These are phyloP conservation scores for Dissostichus mawsoni DNA, from an alignment of 2,113 vertebrate genomes.

Conservation along the genomic window DNA sequence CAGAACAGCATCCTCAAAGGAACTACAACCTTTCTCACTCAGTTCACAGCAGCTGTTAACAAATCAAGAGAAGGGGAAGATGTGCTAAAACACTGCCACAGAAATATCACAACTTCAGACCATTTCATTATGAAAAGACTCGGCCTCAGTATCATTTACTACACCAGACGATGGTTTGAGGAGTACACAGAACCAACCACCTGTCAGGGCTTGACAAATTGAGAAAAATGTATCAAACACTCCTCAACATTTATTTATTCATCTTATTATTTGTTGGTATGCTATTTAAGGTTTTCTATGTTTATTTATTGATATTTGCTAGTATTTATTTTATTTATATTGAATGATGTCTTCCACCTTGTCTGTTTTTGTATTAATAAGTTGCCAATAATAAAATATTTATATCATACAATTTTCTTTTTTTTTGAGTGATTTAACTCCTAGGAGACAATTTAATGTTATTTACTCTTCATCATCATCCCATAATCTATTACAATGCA, in stretches of 20 bases:
- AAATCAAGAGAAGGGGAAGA: neutral
- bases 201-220: neutral
- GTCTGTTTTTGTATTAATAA: neutral
- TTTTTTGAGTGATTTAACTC: neutral
- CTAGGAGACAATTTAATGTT: neutral
- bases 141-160: slow-evolving; percentile 36
- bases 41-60: neutral
- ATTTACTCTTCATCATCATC: no score
- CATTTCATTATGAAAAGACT: rapidly evolving
- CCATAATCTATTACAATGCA: neutral
- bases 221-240: neutral
- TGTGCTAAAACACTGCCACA: neutral
- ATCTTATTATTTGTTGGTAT: neutral
- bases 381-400: slow-evolving; percentile 22
- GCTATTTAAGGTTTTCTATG: slow-evolving; percentile 16
- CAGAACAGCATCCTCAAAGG: rapidly evolving
- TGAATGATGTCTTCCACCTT: neutral
- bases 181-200: neutral
- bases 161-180: slow-evolving; percentile 44
- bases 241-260: neutral
- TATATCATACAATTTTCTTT: neutral
- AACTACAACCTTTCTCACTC: rapidly evolving
- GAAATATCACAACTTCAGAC: rapidly evolving
- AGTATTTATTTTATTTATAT: slow-evolving; percentile 36
- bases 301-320: neutral